Percentiles rank a stretch among this genome's conserved stretches.
Conservation (phyloP, 2,797 vertebrate genomes). For the Saxicola maurus region DNA sequence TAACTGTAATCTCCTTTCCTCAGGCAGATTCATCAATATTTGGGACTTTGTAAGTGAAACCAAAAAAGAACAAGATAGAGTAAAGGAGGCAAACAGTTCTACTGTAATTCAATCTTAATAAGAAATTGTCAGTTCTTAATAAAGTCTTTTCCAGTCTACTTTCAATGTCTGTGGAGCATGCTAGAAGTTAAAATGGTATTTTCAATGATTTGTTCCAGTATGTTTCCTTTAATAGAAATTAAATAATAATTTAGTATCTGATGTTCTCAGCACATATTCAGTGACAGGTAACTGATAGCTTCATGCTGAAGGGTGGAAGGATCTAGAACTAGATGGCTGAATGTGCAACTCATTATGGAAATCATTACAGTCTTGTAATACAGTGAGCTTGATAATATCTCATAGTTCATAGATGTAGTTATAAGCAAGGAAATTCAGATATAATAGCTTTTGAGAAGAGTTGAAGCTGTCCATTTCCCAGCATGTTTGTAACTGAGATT, state of each 20-base stretch:
- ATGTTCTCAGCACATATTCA: background rate
- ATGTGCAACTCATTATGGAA: background rate
- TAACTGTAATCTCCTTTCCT: slow-evolving; percentile 19
- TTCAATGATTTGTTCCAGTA: background rate
- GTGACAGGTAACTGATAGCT: background rate
- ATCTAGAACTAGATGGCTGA: background rate
- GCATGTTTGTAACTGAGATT: background rate
- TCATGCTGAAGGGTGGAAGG: background rate
- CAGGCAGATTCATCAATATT: slow-evolving; percentile 35
- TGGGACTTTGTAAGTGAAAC: background rate
- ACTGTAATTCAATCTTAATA: background rate
- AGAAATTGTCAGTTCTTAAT: background rate
- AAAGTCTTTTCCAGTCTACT: background rate
- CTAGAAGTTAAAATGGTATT: background rate
- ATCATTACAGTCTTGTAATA: accelerated
- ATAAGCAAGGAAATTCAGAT: background rate
- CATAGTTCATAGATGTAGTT: background rate
- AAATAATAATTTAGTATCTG: background rate
- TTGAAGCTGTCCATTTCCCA: background rate
- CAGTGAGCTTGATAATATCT: background rate
- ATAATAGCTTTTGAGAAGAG: background rate
- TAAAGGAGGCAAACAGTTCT: background rate
- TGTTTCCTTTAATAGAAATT: slow-evolving; percentile 15
- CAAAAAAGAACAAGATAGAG: background rate
- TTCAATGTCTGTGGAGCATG: background rate